phyloP scores from a whole-genome alignment of 1,140 invertebrate species.

The Drosophila guanche region DNA sequence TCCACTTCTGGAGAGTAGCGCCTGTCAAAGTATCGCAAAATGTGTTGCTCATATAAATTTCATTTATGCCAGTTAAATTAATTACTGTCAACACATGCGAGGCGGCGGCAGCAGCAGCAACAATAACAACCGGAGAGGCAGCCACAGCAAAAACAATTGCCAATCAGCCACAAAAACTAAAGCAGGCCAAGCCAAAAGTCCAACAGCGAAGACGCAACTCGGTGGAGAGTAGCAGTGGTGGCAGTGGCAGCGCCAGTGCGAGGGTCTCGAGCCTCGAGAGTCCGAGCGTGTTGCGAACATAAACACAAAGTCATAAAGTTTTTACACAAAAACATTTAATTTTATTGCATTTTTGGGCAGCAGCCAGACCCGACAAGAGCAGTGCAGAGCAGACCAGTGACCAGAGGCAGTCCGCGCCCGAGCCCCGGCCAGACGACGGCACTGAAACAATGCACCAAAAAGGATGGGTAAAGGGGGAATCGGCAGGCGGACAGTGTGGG shows the following conservation, averaged over 20 bases:
- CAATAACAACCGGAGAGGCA: conserved; percentile 21
- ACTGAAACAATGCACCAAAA: conserved; percentile 34
- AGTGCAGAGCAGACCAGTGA: conserved; percentile 2
- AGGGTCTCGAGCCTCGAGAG: conserved; percentile 18
- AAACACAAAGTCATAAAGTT: conserved; percentile 81
- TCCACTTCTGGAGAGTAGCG: background rate
- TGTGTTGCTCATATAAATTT: conserved; percentile 74
- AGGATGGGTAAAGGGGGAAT: too few species aligned
- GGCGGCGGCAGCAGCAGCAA: conserved; percentile 23
- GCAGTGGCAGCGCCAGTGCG: too few species aligned
- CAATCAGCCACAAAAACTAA: conserved; percentile 64
- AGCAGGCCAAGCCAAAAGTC: conserved; percentile 68
- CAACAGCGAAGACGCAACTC: conserved; percentile 24
- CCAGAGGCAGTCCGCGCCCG: background rate
- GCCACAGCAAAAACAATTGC: conserved; percentile 48
- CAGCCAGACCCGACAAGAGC: conserved; percentile 50
- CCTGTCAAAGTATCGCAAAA: conserved; percentile 59
- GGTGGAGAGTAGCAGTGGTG: conserved; percentile 12
- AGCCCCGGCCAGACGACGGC: conserved; percentile 23
- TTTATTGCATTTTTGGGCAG: conserved; percentile 80
- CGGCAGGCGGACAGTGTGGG: conserved; percentile 18
- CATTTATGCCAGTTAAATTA: conserved; percentile 76
- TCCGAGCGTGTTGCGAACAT: conserved; percentile 70
- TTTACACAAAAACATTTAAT: conserved; percentile 81
- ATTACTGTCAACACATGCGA: conserved; percentile 79